These are phyloP conservation scores for Gulo gulo DNA, from an alignment of 2,113 vertebrate species.

Conservation along the genomic window DNA sequence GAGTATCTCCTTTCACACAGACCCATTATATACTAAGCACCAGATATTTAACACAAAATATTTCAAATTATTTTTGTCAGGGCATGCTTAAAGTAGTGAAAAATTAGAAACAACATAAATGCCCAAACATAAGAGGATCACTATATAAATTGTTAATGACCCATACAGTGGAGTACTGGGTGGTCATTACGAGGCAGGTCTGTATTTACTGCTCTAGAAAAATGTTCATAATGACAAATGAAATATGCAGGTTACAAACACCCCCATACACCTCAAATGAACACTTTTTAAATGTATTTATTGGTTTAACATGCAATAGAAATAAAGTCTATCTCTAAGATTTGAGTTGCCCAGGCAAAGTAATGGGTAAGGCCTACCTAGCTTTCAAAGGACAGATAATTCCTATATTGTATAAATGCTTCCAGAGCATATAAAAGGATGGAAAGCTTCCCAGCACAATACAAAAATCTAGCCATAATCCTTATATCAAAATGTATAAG, in stretches of 20 bases:
- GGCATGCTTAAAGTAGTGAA: not conserved
- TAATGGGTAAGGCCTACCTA: not conserved
- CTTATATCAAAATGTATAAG: not conserved
- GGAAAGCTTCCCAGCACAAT: not conserved
- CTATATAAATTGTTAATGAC: not conserved
- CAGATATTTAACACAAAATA: not conserved
- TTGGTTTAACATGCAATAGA: not conserved
- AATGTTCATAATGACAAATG: not conserved
- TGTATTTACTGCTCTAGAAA: not conserved
- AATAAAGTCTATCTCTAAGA: not conserved
- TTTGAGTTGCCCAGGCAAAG: not conserved
- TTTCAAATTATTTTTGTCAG: not conserved
- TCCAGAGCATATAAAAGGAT: not conserved
- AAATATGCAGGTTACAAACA: not conserved
- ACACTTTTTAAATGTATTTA: not conserved
- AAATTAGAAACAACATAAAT: not conserved
- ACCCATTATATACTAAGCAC: slow-evolving; percentile 40
- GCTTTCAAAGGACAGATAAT: not conserved
- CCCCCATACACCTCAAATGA: not conserved
- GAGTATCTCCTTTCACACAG: not conserved
- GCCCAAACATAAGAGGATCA: not conserved
- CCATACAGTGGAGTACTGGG: not conserved
- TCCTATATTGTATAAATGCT: not conserved
- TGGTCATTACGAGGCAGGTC: not conserved
- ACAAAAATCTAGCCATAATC: not conserved